Evolutionary conservation across 2,113 vertebrate genomes (phyloP), one percentile per base, ranked within the genome.

Genomic region (Callochromis pleurospilus): DNA sequence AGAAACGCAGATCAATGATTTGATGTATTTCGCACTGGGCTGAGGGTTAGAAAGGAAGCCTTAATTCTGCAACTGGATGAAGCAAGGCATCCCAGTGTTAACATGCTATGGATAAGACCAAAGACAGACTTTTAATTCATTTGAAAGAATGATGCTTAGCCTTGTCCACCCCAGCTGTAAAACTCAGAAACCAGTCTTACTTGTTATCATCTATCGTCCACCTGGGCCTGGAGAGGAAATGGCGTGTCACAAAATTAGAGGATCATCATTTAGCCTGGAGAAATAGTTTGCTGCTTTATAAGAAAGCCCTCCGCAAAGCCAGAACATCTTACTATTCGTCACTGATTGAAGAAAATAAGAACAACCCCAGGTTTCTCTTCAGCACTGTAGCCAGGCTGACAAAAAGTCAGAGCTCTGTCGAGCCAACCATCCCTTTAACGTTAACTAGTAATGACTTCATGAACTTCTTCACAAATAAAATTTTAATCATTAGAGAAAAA

Each of bases 321-420:
- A 51, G 9, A 51, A 51, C 19, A n/a, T 3, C 49, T 51, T 51
- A 51, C 19, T 51, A n/a, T 3, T n/a, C 9, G 0, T 51, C 49
- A 51, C 49, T 51, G 17, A 51, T 9, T 9, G 49, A 51, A 9
- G 8, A 51, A n/a, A 51, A n/a, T 9, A 51, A 51, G 49, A 51
- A 51, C 8, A 51, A 51, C 8, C 49, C 49, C 17, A 51, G 49
- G 49, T 51, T 3, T 51, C 49, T 51, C 49, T n/a, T 51, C 49
- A 51, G 49, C 17, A 2, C 8, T 51, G 49, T 51, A 5, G 49
- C 49, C 17, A 51, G 17, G 17, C 8, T 51, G 49, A 51, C 17
- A 51, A 51, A 51, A 0, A 19, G 49, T 51, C 49, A 51, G 49
- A 51, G 49, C 17, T 5, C 49, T 51, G 0, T 19, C 0, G 49